Evolutionary conservation across 2,888 invertebrate genomes (phyloP).

Genomic region (Amphipoea lucens): DNA sequence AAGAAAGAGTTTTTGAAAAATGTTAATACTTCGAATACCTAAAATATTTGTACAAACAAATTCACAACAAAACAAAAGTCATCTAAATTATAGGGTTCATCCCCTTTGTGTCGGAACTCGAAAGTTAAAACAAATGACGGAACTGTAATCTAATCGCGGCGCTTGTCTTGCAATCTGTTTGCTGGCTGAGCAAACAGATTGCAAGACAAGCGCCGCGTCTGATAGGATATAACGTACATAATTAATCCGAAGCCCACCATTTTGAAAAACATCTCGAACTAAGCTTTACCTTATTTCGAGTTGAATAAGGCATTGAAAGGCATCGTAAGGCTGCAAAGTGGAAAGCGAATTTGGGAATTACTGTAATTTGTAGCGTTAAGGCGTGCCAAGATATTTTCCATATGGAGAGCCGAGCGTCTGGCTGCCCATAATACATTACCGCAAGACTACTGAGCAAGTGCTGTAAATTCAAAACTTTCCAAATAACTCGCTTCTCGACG

Average conservation of each 20-base stretch:
- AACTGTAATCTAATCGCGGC: slow-evolving; percentile 27
- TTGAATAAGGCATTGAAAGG: slow-evolving; percentile 38
- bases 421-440: slow-evolving; percentile 55
- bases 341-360: slow-evolving; percentile 41
- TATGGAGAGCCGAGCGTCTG: slow-evolving; percentile 34
- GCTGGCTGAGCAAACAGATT: slow-evolving; percentile 41
- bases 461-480: slow-evolving; percentile 59
- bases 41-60: slow-evolving; percentile 7
- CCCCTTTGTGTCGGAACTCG: neutral
- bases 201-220: slow-evolving; percentile 28
- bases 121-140: slow-evolving; percentile 40
- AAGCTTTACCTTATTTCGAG: slow-evolving; percentile 46
- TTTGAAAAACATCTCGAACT: slow-evolving; percentile 45
- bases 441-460: slow-evolving; percentile 41
- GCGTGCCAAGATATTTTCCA: slow-evolving; percentile 62
- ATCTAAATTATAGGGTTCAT: neutral
- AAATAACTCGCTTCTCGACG: slow-evolving; percentile 55
- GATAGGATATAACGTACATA: slow-evolving; percentile 44
- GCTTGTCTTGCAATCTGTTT: no score
- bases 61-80: slow-evolving; percentile 30
- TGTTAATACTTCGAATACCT: neutral
- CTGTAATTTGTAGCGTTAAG: slow-evolving; percentile 53
- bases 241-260: slow-evolving; percentile 39
- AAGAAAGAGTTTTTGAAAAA: neutral
- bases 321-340: slow-evolving; percentile 15